Evolutionary conservation across 2,113 vertebrate species (phyloP).

Genomic region (Cnemophilus loriae): DNA sequence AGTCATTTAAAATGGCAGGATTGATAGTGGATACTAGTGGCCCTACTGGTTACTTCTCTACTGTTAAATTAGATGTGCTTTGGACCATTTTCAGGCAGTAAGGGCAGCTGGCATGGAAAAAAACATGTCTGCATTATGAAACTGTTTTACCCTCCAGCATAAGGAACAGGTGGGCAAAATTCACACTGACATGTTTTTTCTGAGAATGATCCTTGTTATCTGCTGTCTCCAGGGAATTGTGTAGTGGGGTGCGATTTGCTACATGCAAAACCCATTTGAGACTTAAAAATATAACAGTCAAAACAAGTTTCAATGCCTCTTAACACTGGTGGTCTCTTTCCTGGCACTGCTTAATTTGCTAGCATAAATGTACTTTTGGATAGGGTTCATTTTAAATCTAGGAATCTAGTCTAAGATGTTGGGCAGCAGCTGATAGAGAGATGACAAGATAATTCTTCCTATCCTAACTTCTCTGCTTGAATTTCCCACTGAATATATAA

Average conservation of each 20-base stretch:
- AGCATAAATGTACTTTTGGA: fast-evolving
- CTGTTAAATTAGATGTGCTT: not conserved
- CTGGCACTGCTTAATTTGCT: not conserved
- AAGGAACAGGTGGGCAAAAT: not conserved
- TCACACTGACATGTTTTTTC: not conserved
- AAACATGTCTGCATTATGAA: fast-evolving
- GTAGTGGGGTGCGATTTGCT: not conserved
- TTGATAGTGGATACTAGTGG: not conserved
- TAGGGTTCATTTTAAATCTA: not conserved
- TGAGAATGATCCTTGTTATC: not conserved
- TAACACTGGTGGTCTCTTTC: not conserved
- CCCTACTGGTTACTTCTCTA: not conserved
- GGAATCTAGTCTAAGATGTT: not conserved
- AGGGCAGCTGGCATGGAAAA: not conserved
- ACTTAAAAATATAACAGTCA: not conserved
- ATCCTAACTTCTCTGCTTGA: not conserved
- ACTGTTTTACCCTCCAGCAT: not conserved
- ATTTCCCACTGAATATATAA: not conserved
- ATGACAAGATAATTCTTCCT: not conserved
- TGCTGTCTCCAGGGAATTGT: not conserved
- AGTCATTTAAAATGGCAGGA: not conserved
- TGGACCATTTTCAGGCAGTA: not conserved
- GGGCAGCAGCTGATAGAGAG: not conserved
- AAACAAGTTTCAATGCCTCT: not conserved
- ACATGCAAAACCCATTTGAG: not conserved